phyloP scores from a whole-genome alignment of 2,888 invertebrate species.

The Philereme transversata region DNA sequence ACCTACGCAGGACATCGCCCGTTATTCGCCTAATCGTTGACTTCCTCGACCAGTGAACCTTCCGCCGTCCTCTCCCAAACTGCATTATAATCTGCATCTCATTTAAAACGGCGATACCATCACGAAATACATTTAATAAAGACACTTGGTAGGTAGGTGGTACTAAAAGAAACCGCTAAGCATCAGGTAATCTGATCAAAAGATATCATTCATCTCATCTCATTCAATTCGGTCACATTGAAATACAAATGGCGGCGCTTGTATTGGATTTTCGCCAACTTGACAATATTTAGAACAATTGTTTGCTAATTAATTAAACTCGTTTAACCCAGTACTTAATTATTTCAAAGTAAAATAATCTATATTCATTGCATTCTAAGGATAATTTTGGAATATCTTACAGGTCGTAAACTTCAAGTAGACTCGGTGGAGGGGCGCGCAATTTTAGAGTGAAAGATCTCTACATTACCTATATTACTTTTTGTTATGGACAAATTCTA shows the following conservation, averaged over 20 bases:
- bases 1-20: constrained; percentile 73
- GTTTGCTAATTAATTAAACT: neutral
- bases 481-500: too few species aligned
- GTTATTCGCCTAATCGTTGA: constrained; percentile 59
- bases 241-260: neutral
- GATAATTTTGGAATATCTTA: too few species aligned
- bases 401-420: too few species aligned
- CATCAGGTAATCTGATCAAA: constrained; percentile 14
- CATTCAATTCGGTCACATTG: constrained; percentile 13
- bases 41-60: constrained; percentile 45
- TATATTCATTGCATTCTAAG: too few species aligned
- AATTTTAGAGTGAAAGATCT: too few species aligned
- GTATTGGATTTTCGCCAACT: constrained; percentile 1
- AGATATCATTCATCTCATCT: constrained; percentile 2
- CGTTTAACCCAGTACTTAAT: neutral
- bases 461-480: too few species aligned
- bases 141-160: neutral
- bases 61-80: constrained; percentile 35
- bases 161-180: constrained; percentile 10
- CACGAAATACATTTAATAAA: constrained; percentile 9
- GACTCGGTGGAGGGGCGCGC: too few species aligned
- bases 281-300: constrained; percentile 1
- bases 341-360: neutral
- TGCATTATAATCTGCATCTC: constrained; percentile 30
- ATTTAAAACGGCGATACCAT: constrained; percentile 16